Percentiles rank a stretch among this genome's conserved stretches.
phyloP scores from a whole-genome alignment of 2,888 invertebrate genomes.

The Mycogona germanica region DNA sequence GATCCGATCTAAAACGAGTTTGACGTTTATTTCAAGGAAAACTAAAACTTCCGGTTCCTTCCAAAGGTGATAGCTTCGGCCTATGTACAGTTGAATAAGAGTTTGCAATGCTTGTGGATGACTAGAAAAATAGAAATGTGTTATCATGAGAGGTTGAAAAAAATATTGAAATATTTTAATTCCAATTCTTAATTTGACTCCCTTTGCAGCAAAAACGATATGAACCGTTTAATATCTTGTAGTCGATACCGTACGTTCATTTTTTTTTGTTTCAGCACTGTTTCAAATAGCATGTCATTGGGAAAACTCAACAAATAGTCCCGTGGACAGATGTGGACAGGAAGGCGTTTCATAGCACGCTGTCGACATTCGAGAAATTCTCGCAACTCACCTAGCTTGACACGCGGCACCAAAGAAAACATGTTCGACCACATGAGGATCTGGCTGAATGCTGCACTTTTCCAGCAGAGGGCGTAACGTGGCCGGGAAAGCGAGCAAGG shows the following conservation, averaged over 20 bases:
- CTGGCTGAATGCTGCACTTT: conserved; percentile 59
- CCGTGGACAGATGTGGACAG: too few species aligned
- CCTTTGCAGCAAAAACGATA: too few species aligned
- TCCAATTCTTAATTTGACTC: conserved; percentile 2
- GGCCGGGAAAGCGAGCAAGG: conserved; percentile 69
- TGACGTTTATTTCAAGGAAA: conserved; percentile 64
- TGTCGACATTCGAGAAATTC: background rate
- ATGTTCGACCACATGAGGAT: conserved; percentile 46
- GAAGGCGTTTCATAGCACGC: too few species aligned
- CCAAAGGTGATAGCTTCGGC: conserved; percentile 62
- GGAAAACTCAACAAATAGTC: too few species aligned
- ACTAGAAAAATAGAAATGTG: conserved; percentile 37
- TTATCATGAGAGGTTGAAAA: conserved; percentile 23
- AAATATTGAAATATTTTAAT: background rate
- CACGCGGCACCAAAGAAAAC: conserved; percentile 38
- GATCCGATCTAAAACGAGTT: conserved; percentile 48
- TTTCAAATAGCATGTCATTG: too few species aligned
- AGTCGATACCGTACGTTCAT: too few species aligned
- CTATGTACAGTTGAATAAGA: conserved; percentile 57
- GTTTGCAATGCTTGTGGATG: conserved; percentile 50
- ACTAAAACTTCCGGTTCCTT: conserved; percentile 55
- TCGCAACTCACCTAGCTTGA: conserved; percentile 33
- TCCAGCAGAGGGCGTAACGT: conserved; percentile 57
- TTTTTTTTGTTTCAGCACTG: too few species aligned
- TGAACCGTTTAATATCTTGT: too few species aligned